These are phyloP conservation scores for Balearica regulorum DNA, from an alignment of 2,797 vertebrate species.

Conservation along the genomic window DNA sequence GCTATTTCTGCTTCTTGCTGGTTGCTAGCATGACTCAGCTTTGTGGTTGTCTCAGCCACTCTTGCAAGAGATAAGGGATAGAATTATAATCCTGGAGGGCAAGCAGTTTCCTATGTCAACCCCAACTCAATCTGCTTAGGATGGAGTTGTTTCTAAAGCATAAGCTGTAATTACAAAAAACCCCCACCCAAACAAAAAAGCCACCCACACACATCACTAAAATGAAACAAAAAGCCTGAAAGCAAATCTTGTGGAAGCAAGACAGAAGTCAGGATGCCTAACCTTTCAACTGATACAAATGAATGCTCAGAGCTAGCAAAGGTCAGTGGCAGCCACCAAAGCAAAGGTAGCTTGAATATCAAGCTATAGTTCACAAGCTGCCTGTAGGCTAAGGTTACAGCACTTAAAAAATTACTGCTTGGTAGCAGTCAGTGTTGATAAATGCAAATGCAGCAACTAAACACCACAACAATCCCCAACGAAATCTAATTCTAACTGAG, in stretches of 20 bases:
- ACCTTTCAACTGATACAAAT: background rate
- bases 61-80: conserved; percentile 9
- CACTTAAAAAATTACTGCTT: background rate
- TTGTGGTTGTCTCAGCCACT: conserved; percentile 1
- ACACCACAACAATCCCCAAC: background rate
- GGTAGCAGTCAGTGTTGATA: background rate
- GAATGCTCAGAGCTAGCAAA: background rate
- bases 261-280: background rate
- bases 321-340: background rate
- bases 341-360: background rate
- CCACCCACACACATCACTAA: background rate
- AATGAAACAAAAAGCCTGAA: background rate
- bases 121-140: background rate
- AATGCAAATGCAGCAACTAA: background rate
- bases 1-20: background rate
- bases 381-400: background rate
- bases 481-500: background rate
- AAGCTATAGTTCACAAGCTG: background rate
- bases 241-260: background rate
- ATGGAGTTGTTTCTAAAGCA: no score
- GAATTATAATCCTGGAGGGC: background rate
- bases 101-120: background rate
- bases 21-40: conserved; percentile 25
- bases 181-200: background rate
- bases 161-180: background rate